Percentiles rank a stretch among this genome's conserved stretches.
Conservation (phyloP, 2,797 vertebrate species). For the Prionace glauca region DNA sequence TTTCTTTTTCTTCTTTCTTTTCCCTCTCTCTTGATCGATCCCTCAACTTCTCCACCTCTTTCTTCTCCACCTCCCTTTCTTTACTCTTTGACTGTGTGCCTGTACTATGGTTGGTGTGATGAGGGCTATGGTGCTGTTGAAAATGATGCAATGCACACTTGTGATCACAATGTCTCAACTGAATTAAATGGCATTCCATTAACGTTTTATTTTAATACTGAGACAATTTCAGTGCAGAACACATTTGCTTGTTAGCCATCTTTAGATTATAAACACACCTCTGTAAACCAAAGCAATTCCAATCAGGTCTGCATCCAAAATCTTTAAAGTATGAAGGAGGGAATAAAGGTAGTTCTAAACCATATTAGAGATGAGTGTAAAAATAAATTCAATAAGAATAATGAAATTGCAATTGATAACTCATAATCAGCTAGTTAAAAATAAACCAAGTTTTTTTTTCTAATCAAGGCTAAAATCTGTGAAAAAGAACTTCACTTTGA, state of each 20-base stretch:
- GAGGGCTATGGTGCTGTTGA: conserved; percentile 48
- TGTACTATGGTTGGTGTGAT: conserved; percentile 89
- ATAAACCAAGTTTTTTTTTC: not conserved
- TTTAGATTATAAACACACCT: not conserved
- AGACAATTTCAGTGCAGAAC: not conserved
- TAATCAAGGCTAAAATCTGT: too few species aligned
- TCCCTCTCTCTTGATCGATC: conserved; percentile 88
- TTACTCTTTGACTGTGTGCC: conserved; percentile 89
- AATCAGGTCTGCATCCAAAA: not conserved
- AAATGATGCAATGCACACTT: conserved; percentile 32
- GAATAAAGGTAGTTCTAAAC: not conserved
- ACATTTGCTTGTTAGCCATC: conserved; percentile 33
- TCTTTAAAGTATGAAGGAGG: not conserved
- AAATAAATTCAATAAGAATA: not conserved
- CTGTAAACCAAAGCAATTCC: not conserved
- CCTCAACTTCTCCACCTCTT: conserved; percentile 83
- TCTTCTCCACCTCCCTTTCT: conserved; percentile 94
- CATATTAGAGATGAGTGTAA: not conserved
- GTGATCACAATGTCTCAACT: not conserved
- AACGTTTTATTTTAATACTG: not conserved
- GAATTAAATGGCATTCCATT: not conserved
- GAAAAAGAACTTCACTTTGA: not conserved
- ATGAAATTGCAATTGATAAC: not conserved
- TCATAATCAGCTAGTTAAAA: not conserved
- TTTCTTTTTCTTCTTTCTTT: conserved; percentile 89